Conservation (phyloP, 2,888 invertebrate genomes). For the Epiblema foenella region DNA sequence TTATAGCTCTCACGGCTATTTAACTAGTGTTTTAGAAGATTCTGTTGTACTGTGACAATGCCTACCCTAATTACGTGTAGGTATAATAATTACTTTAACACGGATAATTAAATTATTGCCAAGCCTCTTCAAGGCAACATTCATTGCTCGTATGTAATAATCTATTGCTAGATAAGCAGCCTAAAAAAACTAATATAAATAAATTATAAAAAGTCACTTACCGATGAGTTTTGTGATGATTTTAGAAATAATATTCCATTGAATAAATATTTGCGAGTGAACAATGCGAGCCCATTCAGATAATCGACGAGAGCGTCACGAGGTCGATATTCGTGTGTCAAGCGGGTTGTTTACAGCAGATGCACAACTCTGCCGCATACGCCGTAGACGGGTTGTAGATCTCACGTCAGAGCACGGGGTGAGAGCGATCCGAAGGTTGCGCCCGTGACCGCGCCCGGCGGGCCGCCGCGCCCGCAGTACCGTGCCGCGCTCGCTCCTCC, state of each 20-base stretch:
- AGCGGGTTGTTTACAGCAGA: conserved; percentile 36
- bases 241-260: neutral
- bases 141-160: conserved; percentile 14
- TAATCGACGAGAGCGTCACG: conserved; percentile 21
- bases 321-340: conserved; percentile 28
- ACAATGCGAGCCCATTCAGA: conserved; percentile 27
- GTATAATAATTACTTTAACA: conserved; percentile 11
- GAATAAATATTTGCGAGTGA: conserved; percentile 16
- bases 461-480: conserved; percentile 72
- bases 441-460: conserved; percentile 81
- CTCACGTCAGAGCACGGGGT: conserved; percentile 64
- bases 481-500: conserved; percentile 75
- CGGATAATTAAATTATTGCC: conserved; percentile 36
- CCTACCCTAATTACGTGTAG: neutral
- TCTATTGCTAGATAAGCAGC: conserved; percentile 5
- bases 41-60: neutral
- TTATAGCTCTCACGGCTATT: neutral
- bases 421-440: conserved; percentile 80
- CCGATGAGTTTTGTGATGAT: neutral
- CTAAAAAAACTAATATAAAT: conserved; percentile 2
- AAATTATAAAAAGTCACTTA: neutral
- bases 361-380: conserved; percentile 49
- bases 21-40: neutral
- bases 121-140: conserved; percentile 36
- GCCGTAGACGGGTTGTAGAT: conserved; percentile 53